Evolutionary conservation across 2,797 vertebrate species (phyloP), one percentile per base, ranked within the genome.

Genomic region (Epinephelus coioides): DNA sequence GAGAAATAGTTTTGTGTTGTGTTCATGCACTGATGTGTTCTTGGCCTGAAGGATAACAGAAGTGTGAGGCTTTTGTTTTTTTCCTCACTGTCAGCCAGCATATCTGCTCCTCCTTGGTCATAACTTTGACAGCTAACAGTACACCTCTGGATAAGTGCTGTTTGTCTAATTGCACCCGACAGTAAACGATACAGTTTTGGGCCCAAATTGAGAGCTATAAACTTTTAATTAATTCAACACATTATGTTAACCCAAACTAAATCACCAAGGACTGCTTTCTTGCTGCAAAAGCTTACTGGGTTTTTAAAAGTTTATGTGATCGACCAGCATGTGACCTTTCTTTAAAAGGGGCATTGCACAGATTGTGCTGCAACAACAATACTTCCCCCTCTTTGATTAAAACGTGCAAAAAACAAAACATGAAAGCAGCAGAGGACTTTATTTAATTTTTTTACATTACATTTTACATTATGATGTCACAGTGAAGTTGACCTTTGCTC

Each of bases 191-290:
- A 65, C 30, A 64, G 63, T 75, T 78, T 43, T n/a, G 54, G 43
- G 44, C 44, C 47, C 34, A 66, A 78, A 80, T 13, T 66, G 57
- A 71, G 73, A 71, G 60, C 78, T 17, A 43, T 82, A 75, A 81
- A 79, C 44, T 21, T 75, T 53, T 76, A 76, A 88, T 85, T 81
- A 67, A 81, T 70, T 69, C 30, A 53, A 40, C 64, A 74, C 65
- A 38, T 87, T 69, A 51, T n/a, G 38, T 65, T 75, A 80, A 85
- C 72, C 46, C 50, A 14, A 78, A 75, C 27, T 63, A 81, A 85
- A 78, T 83, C 77, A 60, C 60, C 17, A 55, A 74, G 80, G 60
- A n/a, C 50, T 13, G 14, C n/a, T 71, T 43, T 57, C 23, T 76
- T 25, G 19, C 76, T 25, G 53, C 67, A 56, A 19, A 70, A 76